phyloP scores from a whole-genome alignment of 2,797 vertebrate species.

The Myotis planiceps region DNA sequence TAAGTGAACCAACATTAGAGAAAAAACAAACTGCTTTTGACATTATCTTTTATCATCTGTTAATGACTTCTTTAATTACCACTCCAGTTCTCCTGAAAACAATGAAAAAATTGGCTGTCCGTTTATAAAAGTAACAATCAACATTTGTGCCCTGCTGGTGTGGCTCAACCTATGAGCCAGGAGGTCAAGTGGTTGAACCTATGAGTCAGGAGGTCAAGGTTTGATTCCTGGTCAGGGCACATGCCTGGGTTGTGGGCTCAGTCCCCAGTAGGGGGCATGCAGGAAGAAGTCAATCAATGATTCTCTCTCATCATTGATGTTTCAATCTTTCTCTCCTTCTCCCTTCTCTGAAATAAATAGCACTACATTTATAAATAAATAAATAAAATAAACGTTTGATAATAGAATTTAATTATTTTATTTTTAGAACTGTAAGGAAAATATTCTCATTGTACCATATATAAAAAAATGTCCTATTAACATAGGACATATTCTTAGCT shows the following conservation, averaged over 20 bases:
- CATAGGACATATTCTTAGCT: neutral
- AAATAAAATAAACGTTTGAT: neutral
- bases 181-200: too few relatives aligned
- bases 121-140: neutral
- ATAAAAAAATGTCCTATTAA: neutral
- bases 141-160: too few relatives aligned
- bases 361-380: too few relatives aligned
- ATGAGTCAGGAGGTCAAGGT: too few relatives aligned
- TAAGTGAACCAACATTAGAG: neutral
- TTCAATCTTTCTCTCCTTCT: too few relatives aligned
- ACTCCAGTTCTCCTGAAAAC: constrained; percentile 36
- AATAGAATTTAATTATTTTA: constrained; percentile 40
- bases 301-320: too few relatives aligned
- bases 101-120: neutral
- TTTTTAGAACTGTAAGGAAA: constrained; percentile 27
- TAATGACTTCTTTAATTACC: neutral
- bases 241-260: too few relatives aligned
- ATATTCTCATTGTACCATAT: neutral
- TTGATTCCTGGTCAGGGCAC: too few relatives aligned
- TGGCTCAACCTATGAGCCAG: too few relatives aligned
- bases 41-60: neutral
- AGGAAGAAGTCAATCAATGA: too few relatives aligned
- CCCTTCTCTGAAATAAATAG: too few relatives aligned
- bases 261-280: too few relatives aligned
- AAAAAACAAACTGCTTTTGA: neutral